Base-by-base conservation (phyloP, 2,888 invertebrate species). In the Bimastos eiseni region DNA sequence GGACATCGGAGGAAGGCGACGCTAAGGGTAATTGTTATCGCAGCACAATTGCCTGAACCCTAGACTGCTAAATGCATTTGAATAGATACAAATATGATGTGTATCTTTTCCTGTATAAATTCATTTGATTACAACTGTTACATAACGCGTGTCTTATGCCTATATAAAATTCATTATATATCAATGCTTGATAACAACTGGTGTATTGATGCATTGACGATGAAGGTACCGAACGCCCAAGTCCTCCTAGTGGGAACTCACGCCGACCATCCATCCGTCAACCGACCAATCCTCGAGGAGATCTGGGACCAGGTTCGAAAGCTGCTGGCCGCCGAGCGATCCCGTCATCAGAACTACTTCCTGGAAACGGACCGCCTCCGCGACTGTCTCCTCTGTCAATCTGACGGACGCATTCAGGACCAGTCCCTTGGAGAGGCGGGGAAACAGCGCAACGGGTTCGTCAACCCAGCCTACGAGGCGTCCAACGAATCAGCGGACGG, bases 231-330 rank as follows among this genome's bases (percentile, higher is more conserved):
- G 15, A 92, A 91, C 88, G 91, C 92, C 0, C 90, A 92, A 88
- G 92, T 92, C 34, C 90, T 92, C 30, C 92, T 92, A 8, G 92
- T 92, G 24, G 92, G 92, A 21, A 92, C 92, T 13, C 92, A 92
- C 55, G 92, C 92, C 15, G 92, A 92, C 88, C 92, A 92, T 89
- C 70, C 70, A 33, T 90, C 92, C 11, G 88, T 92, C 44, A 90
- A 33, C 36, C 34, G 84, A 38, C 36, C 83, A 34, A 83, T 91
- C 21, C 91, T 92, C 41, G 90, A 92, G 88, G 90, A 92, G 84
- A 92, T 92, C 89, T 92, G 92, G 92, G 91, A 92, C 34, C 91
- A 91, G 89, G 44, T 92, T 38, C 83, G 92, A n/a, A 70, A 44
- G 30, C 84, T 92, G 90, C 88, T 92, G 21, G 91, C 91, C 24